Evolutionary conservation across 2,797 vertebrate species (phyloP).

Genomic region (Podarcis lilfordi): DNA sequence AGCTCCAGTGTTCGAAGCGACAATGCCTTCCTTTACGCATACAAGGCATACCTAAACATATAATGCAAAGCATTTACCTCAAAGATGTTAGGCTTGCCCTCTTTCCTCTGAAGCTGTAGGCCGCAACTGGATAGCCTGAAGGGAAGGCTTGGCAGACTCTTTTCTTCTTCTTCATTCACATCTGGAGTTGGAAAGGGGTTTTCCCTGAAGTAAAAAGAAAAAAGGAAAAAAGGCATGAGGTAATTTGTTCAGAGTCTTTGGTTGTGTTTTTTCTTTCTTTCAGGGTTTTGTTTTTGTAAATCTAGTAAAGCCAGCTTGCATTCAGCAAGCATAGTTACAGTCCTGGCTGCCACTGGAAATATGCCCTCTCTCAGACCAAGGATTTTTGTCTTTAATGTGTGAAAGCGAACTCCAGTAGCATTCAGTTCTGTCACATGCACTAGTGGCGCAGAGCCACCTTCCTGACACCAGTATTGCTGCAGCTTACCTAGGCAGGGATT

Average conservation of each 20-base stretch:
- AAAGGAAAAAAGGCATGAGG: constrained; percentile 13
- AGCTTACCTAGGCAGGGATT: too few relatives aligned
- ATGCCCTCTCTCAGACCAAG: neutral
- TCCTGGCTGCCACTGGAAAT: neutral
- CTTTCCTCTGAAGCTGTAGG: neutral
- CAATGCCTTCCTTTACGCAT: neutral
- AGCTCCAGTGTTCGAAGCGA: neutral
- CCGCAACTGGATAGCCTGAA: constrained; percentile 17
- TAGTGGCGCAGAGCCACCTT: too few relatives aligned
- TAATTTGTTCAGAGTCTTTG: constrained; percentile 29
- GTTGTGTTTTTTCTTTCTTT: neutral
- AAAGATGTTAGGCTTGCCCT: neutral
- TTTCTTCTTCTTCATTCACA: constrained; percentile 17
- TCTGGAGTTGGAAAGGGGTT: constrained; percentile 35
- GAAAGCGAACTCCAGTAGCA: neutral
- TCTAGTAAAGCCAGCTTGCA: constrained; percentile 11
- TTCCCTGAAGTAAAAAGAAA: constrained; percentile 22
- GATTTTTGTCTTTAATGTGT: neutral
- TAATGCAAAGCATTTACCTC: neutral
- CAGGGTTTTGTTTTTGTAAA: constrained; percentile 1
- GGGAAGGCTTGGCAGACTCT: constrained; percentile 21
- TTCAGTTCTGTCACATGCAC: neutral
- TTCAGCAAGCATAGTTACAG: neutral
- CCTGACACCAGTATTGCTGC: too few relatives aligned
- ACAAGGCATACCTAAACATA: neutral